A percentile compares a stretch with the other conserved stretches of the same genome.
These are phyloP conservation scores for Drosophila dunni DNA, from an alignment of 1,140 invertebrate species.

Conservation along the genomic window DNA sequence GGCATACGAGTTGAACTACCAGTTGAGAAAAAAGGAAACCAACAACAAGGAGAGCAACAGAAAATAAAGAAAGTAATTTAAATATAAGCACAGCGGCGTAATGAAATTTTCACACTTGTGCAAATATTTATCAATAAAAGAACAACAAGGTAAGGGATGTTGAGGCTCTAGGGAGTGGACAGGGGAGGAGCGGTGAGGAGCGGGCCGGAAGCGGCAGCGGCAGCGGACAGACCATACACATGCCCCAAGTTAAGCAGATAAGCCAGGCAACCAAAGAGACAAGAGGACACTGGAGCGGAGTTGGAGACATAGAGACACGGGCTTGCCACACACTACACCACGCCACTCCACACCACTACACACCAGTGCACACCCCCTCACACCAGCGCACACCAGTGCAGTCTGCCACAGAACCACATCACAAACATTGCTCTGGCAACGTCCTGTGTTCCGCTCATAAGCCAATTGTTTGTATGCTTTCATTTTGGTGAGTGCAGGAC, in stretches of 20 bases:
- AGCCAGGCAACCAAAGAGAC: constrained; percentile 57
- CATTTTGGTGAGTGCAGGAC: constrained; percentile 74
- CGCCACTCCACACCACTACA: constrained; percentile 26
- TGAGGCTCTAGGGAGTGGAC: constrained; percentile 11
- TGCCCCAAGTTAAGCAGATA: constrained; percentile 78
- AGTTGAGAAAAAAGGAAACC: not conserved
- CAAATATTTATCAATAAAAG: constrained; percentile 84
- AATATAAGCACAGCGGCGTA: constrained; percentile 83
- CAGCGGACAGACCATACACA: constrained; percentile 43
- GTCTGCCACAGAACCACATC: constrained; percentile 36
- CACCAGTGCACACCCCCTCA: too few relatives aligned
- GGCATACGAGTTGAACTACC: constrained; percentile 26
- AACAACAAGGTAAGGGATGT: constrained; percentile 36
- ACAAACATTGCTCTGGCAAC: constrained; percentile 44
- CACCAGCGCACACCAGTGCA: constrained; percentile 1
- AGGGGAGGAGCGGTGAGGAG: constrained; percentile 15
- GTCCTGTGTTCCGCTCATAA: constrained; percentile 74
- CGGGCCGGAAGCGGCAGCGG: constrained; percentile 3
- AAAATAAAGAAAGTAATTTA: constrained; percentile 81
- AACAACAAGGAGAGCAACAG: constrained; percentile 3
- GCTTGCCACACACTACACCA: constrained; percentile 12
- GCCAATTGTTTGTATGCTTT: constrained; percentile 83
- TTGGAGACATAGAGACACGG: not conserved
- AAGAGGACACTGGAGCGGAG: not conserved
- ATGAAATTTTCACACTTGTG: constrained; percentile 84